Evolutionary conservation across 2,888 invertebrate genomes (phyloP).

Genomic region (Lepidonotus clava): DNA sequence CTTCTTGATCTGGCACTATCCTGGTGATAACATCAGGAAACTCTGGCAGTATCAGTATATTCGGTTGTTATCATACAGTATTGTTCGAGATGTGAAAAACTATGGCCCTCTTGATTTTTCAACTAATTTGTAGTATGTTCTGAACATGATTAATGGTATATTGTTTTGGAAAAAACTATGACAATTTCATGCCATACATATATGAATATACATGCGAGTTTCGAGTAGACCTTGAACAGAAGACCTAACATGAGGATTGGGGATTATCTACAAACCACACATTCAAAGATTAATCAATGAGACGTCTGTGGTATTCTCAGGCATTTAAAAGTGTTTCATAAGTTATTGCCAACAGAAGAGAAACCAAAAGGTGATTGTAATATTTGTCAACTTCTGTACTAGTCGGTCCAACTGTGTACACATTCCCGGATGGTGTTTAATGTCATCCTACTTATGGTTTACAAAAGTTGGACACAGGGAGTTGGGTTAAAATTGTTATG

Average conservation of each 20-base stretch:
- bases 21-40: neutral
- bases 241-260: constrained; percentile 26
- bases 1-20: neutral
- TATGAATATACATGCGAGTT: neutral
- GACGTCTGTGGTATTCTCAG: neutral
- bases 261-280: neutral
- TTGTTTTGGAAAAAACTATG: neutral
- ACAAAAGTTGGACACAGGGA: neutral
- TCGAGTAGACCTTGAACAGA: neutral
- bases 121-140: no score
- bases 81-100: neutral
- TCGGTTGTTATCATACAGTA: neutral
- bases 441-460: neutral
- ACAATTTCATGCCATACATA: neutral
- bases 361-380: neutral
- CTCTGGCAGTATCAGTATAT: neutral
- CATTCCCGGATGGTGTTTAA: constrained; percentile 4
- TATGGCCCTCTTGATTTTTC: no score
- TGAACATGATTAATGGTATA: neutral
- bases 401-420: neutral
- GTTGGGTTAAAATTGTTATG: no score
- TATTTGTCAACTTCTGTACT: neutral
- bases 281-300: neutral
- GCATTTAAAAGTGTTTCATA: neutral
- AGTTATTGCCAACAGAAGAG: neutral